Percentiles rank a stretch among this genome's conserved stretches.
phyloP scores from a whole-genome alignment of 2,888 invertebrate species.

The Leuctra nigra region DNA sequence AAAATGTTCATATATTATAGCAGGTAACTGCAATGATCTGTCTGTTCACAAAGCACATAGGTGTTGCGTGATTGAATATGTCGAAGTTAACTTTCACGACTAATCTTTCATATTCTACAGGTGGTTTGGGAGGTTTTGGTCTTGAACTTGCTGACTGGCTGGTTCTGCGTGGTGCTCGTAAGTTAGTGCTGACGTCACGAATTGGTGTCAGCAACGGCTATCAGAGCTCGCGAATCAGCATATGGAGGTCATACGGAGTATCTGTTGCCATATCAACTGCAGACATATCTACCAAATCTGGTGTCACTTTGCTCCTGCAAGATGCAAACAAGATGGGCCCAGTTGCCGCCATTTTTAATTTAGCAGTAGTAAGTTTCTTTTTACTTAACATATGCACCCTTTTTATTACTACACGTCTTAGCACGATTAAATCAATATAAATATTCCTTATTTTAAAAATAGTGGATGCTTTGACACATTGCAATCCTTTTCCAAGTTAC shows the following conservation, averaged over 20 bases:
- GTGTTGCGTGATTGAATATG: neutral
- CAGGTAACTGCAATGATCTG: slow-evolving; percentile 42
- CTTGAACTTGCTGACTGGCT: slow-evolving; percentile 78
- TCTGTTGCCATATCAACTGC: slow-evolving; percentile 56
- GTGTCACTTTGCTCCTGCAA: slow-evolving; percentile 60
- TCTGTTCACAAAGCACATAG: no score
- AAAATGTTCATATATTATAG: slow-evolving; percentile 44
- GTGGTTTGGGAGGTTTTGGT: slow-evolving; percentile 89
- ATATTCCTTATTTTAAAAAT: no score
- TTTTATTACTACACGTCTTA: no score
- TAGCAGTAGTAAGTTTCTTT: slow-evolving; percentile 71
- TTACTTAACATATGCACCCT: no score
- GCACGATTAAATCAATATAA: no score
- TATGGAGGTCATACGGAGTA: slow-evolving; percentile 66
- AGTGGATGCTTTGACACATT: no score
- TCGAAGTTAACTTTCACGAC: neutral
- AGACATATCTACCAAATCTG: slow-evolving; percentile 62
- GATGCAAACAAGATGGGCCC: slow-evolving; percentile 57
- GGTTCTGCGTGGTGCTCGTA: no score
- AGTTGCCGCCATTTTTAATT: slow-evolving; percentile 81
- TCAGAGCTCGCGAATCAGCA: slow-evolving; percentile 44
- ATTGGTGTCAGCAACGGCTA: slow-evolving; percentile 52
- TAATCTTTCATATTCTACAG: slow-evolving; percentile 35
- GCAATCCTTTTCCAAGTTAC: no score
- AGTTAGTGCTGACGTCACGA: no score